Evolutionary conservation across 2,113 vertebrate genomes (phyloP).

Genomic region (Ailurus styani): DNA sequence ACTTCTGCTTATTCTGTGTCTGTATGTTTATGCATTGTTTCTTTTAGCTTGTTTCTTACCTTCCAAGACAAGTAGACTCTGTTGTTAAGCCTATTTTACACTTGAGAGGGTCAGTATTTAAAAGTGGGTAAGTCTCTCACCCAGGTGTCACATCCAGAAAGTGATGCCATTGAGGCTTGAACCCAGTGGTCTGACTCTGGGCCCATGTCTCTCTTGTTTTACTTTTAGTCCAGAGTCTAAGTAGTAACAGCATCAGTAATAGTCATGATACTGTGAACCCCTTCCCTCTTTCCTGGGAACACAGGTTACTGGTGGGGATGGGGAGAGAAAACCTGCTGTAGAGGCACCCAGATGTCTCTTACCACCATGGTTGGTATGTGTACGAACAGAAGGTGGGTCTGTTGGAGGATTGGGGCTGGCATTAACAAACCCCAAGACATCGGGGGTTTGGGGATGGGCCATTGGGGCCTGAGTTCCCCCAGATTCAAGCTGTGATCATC

Average conservation of each 20-base stretch:
- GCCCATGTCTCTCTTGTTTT: neutral
- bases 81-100: neutral
- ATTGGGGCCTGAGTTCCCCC: neutral
- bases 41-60: neutral
- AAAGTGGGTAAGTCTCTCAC: neutral
- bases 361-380: too few species aligned
- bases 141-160: neutral
- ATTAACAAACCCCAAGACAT: neutral
- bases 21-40: neutral
- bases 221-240: too few species aligned
- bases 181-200: neutral
- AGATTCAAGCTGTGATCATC: neutral
- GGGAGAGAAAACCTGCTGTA: too few species aligned
- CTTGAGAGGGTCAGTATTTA: neutral
- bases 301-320: too few species aligned
- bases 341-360: too few species aligned
- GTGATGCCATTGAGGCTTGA: neutral
- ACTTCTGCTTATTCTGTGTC: neutral
- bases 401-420: neutral
- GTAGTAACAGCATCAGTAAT: too few species aligned
- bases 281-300: too few species aligned
- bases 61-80: neutral
- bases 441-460: neutral
- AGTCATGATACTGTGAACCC: too few species aligned
- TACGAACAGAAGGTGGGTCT: too few species aligned